A percentile compares a stretch with the other conserved stretches of the same genome.
Evolutionary conservation across 2,888 invertebrate genomes (phyloP).

Genomic region (Lithosia quadra): DNA sequence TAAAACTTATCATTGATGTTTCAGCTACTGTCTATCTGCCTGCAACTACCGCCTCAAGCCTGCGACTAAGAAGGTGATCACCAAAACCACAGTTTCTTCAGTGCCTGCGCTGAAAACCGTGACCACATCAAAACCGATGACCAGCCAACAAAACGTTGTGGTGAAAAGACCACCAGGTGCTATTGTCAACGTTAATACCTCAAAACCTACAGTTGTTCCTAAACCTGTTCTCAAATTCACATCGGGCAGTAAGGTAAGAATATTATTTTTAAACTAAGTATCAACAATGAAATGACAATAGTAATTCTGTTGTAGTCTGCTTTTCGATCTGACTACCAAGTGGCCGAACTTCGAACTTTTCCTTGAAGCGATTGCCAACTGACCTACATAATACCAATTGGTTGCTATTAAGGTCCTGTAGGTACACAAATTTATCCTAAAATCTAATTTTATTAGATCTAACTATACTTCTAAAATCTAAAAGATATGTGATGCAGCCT

Average conservation of each 20-base stretch:
- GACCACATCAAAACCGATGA: constrained; percentile 73
- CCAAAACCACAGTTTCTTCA: constrained; percentile 64
- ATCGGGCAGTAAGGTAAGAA: constrained; percentile 81
- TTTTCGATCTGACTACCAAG: too few species aligned
- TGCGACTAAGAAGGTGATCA: constrained; percentile 80
- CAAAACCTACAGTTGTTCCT: constrained; percentile 90
- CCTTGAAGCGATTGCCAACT: too few species aligned
- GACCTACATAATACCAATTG: too few species aligned
- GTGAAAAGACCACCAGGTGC: constrained; percentile 78
- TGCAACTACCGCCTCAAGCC: constrained; percentile 92
- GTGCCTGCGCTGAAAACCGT: constrained; percentile 72
- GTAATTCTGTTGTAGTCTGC: too few species aligned
- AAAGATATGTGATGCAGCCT: too few species aligned
- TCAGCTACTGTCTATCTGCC: constrained; percentile 94
- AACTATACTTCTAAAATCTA: too few species aligned
- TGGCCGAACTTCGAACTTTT: too few species aligned
- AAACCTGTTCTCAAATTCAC: constrained; percentile 93
- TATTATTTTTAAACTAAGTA: too few species aligned
- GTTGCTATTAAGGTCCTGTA: too few species aligned
- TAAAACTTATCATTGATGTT: not conserved
- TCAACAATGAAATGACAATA: too few species aligned
- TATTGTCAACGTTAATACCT: constrained; percentile 86
- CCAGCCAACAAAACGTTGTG: constrained; percentile 80
- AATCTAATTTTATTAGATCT: too few species aligned
- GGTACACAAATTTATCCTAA: too few species aligned